Evolutionary conservation across 2,113 vertebrate species (phyloP).

Genomic region (Gulo gulo): DNA sequence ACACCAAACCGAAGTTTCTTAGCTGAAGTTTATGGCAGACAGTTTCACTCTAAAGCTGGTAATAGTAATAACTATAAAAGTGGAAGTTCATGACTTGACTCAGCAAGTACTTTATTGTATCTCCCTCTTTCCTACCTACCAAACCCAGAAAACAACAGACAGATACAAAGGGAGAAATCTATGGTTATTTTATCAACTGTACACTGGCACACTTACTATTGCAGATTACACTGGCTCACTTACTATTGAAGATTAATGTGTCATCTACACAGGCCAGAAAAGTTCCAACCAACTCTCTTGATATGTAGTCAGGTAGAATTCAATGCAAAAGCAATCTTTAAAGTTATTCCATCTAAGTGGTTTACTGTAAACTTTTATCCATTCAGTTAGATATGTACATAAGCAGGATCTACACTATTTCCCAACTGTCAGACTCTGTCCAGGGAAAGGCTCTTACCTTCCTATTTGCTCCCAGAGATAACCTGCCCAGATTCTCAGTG

Average conservation of each 20-base stretch:
- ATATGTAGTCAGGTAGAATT: not conserved
- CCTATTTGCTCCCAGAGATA: not conserved
- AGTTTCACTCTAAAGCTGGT: not conserved
- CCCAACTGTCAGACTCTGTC: not conserved
- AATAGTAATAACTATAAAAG: not conserved
- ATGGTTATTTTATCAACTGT: conserved; percentile 4
- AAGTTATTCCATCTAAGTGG: not conserved
- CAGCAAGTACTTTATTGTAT: not conserved
- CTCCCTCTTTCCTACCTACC: not conserved
- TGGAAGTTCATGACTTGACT: not conserved
- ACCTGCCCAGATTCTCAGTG: not conserved
- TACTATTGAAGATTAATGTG: not conserved
- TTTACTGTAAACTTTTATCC: not conserved
- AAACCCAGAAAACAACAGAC: not conserved
- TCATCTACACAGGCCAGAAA: not conserved
- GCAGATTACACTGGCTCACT: not conserved
- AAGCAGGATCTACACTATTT: not conserved
- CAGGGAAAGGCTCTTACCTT: not conserved
- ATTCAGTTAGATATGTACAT: not conserved
- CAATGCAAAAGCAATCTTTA: not conserved
- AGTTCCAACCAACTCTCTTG: not conserved
- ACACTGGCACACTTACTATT: not conserved
- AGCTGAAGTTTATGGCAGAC: not conserved
- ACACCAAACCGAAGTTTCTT: not conserved
- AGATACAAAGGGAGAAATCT: not conserved